Evolutionary conservation across 2,113 vertebrate species (phyloP).

Genomic region (Sceloporus tristichus): DNA sequence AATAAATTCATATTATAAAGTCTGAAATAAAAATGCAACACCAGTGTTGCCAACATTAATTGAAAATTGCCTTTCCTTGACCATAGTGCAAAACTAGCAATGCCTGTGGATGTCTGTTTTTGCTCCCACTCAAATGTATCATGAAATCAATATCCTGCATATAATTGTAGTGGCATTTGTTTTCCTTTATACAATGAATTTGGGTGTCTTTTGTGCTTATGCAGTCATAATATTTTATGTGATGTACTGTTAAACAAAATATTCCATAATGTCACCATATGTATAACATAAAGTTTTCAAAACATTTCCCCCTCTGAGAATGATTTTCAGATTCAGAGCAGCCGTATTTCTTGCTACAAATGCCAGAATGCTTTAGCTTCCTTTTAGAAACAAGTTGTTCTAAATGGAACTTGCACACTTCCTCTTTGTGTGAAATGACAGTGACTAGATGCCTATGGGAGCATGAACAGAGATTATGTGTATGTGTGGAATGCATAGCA

Average conservation of each 20-base stretch:
- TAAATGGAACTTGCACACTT: not conserved
- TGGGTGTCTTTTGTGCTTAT: accelerated
- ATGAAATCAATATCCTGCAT: conserved; percentile 20
- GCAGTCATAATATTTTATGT: conserved; percentile 18
- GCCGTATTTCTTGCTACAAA: conserved; percentile 5
- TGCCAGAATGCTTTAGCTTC: conserved; percentile 19
- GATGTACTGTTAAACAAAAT: conserved; percentile 7
- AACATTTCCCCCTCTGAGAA: conserved; percentile 24
- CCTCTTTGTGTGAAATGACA: not conserved
- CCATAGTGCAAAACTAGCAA: not conserved
- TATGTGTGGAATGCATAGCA: not conserved
- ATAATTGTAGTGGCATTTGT: not conserved
- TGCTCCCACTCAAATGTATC: not conserved
- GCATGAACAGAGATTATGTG: not conserved
- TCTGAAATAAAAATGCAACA: not conserved
- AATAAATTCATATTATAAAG: not conserved
- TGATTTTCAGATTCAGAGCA: conserved; percentile 12
- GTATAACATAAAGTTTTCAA: conserved; percentile 28
- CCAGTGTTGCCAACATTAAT: not conserved
- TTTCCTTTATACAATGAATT: not conserved
- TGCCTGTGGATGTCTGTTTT: not conserved
- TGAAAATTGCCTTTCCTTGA: conserved; percentile 1
- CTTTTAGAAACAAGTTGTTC: conserved; percentile 14
- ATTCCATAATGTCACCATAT: conserved; percentile 17
- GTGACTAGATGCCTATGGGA: not conserved